Evolutionary conservation across 53 echinoderm and acorn worm genomes (phyloP), one percentile per base, ranked within the genome.

Genomic region (Luidia sarsii): DNA sequence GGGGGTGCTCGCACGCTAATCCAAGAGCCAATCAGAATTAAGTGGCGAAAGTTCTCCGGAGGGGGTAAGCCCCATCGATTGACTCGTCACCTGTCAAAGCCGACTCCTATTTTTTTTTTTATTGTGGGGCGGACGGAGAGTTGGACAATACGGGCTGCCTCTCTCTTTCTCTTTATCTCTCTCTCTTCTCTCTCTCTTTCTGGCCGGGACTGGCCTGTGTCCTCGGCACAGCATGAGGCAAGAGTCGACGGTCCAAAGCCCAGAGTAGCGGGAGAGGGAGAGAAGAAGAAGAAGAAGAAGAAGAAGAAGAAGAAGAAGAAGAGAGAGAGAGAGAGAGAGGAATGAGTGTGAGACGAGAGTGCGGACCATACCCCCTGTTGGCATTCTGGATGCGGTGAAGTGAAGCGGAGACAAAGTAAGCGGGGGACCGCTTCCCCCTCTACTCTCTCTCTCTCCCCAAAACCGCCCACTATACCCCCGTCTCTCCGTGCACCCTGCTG

Each of bases 171-270:
- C 8, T 46, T 10, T 10, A 46, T 14, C 8, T 14, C 15, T 8
- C 46, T 10, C 8, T 46, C 8, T 14, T 10, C 8, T 14, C 8
- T 10, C 15, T 46, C 46, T 46, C 46, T 46, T 46, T 46, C 46
- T 10, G 30, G 37, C 64, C n/a, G n/a, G n/a, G n/a, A n/a, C n/a
- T 7, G 41, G 11, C 41, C 65, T 15, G 48, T 61, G 55, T 55
- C 77, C 77, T 77, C 77, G 77, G 60, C 77, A 28, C 77, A 77
- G 77, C 77, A 55, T 77, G 72, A 54, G 36, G 55, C 72, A 72
- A 25, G 72, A 56, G 23, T 29, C 54, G 21, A 32, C n/a, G 71
- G 29, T 54, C 33, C 71, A 33, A 71, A 33, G 33, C 61, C 16
- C 34, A 63, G 2, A 10, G n/a, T 7, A 2, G 22, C 59, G 59